Conservation (phyloP, 2,888 invertebrate species). For the Campopleginae sp. region DNA sequence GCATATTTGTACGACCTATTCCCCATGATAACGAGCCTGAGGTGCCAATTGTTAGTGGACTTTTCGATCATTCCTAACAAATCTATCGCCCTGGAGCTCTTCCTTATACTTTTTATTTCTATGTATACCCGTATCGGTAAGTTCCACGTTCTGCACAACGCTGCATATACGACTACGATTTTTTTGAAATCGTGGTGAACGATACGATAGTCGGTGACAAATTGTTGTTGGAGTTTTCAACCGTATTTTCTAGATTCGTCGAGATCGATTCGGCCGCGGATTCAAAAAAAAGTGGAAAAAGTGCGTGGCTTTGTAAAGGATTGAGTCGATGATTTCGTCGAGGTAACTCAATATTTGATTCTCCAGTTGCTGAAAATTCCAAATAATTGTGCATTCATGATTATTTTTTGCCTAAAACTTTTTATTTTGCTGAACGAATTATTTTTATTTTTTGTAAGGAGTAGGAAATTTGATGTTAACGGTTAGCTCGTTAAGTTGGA, state of each 20-base stretch:
- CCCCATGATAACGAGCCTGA: constrained; percentile 17
- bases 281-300: background rate
- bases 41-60: background rate
- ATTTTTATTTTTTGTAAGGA: too few species aligned
- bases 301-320: background rate
- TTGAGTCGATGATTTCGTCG: background rate
- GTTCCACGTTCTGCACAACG: background rate
- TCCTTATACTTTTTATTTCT: background rate
- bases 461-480: too few species aligned
- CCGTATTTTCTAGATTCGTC: background rate
- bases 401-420: background rate
- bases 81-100: background rate
- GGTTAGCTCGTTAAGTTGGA: too few species aligned
- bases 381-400: background rate
- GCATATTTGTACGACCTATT: constrained; percentile 18
- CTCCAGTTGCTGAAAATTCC: background rate
- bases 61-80: background rate
- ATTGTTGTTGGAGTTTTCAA: background rate
- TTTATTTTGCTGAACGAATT: too few species aligned
- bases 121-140: background rate
- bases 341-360: background rate
- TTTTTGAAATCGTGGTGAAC: too few species aligned
- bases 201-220: background rate
- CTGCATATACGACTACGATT: too few species aligned
- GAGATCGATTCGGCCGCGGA: background rate